Evolutionary conservation across 2,888 invertebrate species (phyloP).

Genomic region (Synanthedon myopaeformis): DNA sequence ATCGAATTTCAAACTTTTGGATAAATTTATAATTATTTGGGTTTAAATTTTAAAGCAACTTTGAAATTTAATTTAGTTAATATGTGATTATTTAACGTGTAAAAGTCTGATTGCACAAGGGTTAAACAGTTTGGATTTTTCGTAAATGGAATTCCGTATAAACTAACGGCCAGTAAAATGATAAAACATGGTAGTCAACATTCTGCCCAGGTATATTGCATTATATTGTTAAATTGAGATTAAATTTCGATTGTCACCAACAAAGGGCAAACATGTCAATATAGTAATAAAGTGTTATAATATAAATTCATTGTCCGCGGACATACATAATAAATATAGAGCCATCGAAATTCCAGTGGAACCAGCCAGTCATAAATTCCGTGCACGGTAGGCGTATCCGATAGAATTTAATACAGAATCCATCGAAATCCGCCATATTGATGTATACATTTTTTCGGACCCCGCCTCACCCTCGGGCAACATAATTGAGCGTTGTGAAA

Average conservation of each 20-base stretch:
- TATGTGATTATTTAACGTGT: too few species aligned
- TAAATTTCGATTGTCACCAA: neutral
- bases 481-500: conserved; percentile 68
- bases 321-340: neutral
- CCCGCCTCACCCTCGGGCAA: conserved; percentile 35
- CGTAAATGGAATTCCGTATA: too few species aligned
- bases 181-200: too few species aligned
- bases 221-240: neutral
- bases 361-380: conserved; percentile 36
- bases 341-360: neutral
- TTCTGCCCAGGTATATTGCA: too few species aligned
- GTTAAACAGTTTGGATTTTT: too few species aligned
- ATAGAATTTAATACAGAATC: conserved; percentile 63
- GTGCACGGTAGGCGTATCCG: conserved; percentile 40
- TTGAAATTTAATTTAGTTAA: too few species aligned
- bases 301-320: neutral
- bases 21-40: too few species aligned
- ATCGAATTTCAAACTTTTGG: too few species aligned
- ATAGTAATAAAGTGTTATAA: neutral
- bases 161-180: too few species aligned
- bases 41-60: too few species aligned
- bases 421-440: conserved; percentile 56
- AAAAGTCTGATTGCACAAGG: too few species aligned
- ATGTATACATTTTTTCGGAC: conserved; percentile 51
- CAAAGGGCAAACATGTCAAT: neutral